A percentile compares a stretch with the other conserved stretches of the same genome.
Conservation (phyloP, 64 coral and sea anemone species). For the Montipora efflorescens region DNA sequence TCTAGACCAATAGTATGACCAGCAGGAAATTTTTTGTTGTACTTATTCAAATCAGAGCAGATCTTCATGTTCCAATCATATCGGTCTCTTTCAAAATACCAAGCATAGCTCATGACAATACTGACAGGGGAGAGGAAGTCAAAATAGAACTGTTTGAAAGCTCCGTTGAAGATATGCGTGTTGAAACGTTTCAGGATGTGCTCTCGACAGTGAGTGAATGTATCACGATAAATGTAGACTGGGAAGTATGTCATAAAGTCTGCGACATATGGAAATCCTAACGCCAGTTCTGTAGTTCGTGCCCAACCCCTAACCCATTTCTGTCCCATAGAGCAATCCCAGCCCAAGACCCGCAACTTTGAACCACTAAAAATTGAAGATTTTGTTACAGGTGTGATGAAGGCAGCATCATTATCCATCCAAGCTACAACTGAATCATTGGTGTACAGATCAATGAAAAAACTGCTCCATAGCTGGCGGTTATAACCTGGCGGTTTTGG, state of each 20-base stretch:
- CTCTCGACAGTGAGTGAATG: slow-evolving; percentile 50
- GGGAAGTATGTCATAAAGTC: slow-evolving; percentile 11
- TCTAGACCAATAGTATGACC: slow-evolving; percentile 26
- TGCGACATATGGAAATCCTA: slow-evolving; percentile 54
- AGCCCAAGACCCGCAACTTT: slow-evolving; percentile 31
- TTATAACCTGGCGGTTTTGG: slow-evolving; percentile 36
- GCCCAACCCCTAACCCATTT: slow-evolving; percentile 26
- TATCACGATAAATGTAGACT: slow-evolving; percentile 22
- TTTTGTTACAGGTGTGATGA: slow-evolving; percentile 30
- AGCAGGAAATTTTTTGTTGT: slow-evolving; percentile 23
- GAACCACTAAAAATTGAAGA: slow-evolving; percentile 32
- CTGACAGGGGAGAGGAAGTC: slow-evolving; percentile 23
- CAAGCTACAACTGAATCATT: slow-evolving; percentile 49
- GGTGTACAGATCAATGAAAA: slow-evolving; percentile 59
- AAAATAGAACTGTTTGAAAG: slow-evolving; percentile 44
- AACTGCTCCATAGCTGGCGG: slow-evolving; percentile 72
- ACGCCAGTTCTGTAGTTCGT: slow-evolving; percentile 4
- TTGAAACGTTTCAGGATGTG: slow-evolving; percentile 47
- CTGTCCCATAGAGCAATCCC: not conserved
- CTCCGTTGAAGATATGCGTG: slow-evolving; percentile 53
- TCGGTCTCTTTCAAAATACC: slow-evolving; percentile 65
- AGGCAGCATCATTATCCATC: slow-evolving; percentile 66
- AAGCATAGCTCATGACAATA: slow-evolving; percentile 57
- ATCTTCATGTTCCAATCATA: slow-evolving; percentile 65
- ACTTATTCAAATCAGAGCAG: slow-evolving; percentile 23